Percentiles rank a stretch among this genome's conserved stretches.
Evolutionary conservation across 2,888 invertebrate genomes (phyloP).

Genomic region (Neoitamus cyanurus): DNA sequence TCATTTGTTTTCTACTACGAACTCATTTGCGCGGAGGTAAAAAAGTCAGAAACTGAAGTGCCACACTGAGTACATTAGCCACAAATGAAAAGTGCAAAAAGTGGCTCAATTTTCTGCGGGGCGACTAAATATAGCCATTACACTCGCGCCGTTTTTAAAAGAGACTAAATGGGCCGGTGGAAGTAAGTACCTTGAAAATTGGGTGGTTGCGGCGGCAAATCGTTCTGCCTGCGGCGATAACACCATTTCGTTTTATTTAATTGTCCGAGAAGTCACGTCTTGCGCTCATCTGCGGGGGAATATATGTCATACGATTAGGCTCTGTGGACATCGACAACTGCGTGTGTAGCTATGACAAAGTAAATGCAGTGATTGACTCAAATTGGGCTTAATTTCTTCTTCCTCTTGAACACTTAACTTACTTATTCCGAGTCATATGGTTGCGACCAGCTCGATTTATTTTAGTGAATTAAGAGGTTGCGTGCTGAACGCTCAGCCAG

Average conservation of each 20-base stretch:
- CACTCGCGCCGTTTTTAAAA: neutral
- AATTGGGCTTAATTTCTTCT: conserved; percentile 60
- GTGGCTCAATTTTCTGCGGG: neutral
- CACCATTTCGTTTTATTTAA: conserved; percentile 41
- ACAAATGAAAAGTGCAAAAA: neutral
- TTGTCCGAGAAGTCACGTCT: conserved; percentile 24
- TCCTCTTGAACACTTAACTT: conserved; percentile 59
- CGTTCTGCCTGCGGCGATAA: conserved; percentile 27
- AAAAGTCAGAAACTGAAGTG: neutral
- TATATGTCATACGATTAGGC: conserved; percentile 40
- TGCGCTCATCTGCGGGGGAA: neutral
- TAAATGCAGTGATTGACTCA: conserved; percentile 59
- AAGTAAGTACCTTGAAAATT: neutral
- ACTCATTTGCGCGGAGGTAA: neutral
- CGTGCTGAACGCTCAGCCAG: conserved; percentile 46
- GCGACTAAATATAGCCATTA: neutral
- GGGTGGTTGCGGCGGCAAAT: conserved; percentile 15
- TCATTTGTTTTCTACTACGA: neutral
- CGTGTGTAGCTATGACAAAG: conserved; percentile 53
- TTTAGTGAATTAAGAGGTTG: conserved; percentile 53
- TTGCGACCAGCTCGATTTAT: conserved; percentile 51
- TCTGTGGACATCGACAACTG: conserved; percentile 37
- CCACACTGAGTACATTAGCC: neutral
- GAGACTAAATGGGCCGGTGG: neutral
- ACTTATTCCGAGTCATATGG: conserved; percentile 54